Base-by-base conservation (phyloP, 1,140 invertebrate genomes). In the Temnothorax curvispinosus region DNA sequence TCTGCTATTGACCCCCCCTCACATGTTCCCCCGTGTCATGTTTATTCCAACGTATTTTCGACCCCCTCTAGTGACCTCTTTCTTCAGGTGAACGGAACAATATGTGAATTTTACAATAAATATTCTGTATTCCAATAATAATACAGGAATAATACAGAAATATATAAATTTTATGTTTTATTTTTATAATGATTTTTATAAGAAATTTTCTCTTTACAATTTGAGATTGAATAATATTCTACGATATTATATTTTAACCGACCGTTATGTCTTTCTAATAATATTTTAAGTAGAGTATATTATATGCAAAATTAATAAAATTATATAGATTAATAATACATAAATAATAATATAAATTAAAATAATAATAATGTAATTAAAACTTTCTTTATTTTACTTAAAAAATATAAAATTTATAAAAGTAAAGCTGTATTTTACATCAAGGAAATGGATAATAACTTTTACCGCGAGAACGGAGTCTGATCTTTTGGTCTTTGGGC, bases 31-130 rank as follows among this genome's bases (percentile, higher is more conserved):
- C 11, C 52, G 52, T 58, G 38, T 27, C 27, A 27, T 1, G 27
- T 27, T 27, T 27, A 84, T 82, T 58, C 41, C 80, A 60, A 21
- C 18, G 38, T 74, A 5, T 84, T 84, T 84, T 62, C 52, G 67
- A 84, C 47, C 54, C 41, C 47, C 54, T 27, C 50, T 62, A 4
- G 7, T 50, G 2, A 72, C n/a, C 41, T 74, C 27, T 27, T 75
- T 47, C 11, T 47, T 11, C 27, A 58, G 15, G 27, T 27, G 27
- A 84, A 32, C 47, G 32, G 50, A 11, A 77, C 15, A 13, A 77
- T 75, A 56, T 32, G 44, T n/a, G 38, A 77, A 3, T 15, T 44
- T 62, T 44, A 35, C 13, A 60, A 76, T 60, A 58, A 58, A 76
- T 60, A 58, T 77, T 44, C 6, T 15, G 38, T 21, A 56, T 62